Evolutionary conservation across 2,888 invertebrate species (phyloP).

Genomic region (Oeneis ivallda): DNA sequence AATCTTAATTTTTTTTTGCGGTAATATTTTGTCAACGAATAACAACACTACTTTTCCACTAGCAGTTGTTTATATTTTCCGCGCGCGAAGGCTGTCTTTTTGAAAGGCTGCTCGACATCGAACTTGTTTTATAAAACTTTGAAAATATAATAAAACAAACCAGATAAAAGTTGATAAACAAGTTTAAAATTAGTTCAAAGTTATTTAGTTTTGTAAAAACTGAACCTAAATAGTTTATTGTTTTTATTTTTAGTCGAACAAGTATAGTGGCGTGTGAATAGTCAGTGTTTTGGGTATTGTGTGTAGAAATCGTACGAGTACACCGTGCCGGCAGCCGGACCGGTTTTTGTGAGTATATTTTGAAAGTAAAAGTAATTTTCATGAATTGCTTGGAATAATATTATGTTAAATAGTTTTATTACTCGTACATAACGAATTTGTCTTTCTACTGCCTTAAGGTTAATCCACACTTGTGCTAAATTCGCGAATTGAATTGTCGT

Average conservation of each 20-base stretch:
- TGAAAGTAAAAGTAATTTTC: constrained; percentile 27
- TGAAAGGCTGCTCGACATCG: constrained; percentile 9
- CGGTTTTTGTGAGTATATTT: constrained; percentile 32
- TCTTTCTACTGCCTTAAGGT: not conserved
- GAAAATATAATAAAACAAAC: not conserved
- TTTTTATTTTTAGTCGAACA: not conserved
- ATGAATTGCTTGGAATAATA: not conserved
- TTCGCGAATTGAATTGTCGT: not conserved
- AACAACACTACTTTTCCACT: constrained; percentile 20
- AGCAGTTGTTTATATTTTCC: constrained; percentile 18
- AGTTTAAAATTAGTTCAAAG: not conserved
- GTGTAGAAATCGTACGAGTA: constrained; percentile 34
- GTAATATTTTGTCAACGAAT: constrained; percentile 7
- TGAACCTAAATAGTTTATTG: not conserved
- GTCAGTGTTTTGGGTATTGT: constrained; percentile 25
- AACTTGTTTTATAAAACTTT: constrained; percentile 18
- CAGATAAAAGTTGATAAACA: not conserved
- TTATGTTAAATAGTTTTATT: not conserved
- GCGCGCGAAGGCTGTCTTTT: constrained; percentile 7
- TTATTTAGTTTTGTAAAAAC: not conserved
- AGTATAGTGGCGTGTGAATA: constrained; percentile 20
- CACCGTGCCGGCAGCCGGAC: constrained; percentile 15
- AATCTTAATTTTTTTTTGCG: not conserved
- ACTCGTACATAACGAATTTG: not conserved
- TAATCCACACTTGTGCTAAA: not conserved